Percentiles rank a stretch among this genome's conserved stretches.
Conservation (phyloP, 2,113 vertebrate species). For the Xiphorhynchus elegans region DNA sequence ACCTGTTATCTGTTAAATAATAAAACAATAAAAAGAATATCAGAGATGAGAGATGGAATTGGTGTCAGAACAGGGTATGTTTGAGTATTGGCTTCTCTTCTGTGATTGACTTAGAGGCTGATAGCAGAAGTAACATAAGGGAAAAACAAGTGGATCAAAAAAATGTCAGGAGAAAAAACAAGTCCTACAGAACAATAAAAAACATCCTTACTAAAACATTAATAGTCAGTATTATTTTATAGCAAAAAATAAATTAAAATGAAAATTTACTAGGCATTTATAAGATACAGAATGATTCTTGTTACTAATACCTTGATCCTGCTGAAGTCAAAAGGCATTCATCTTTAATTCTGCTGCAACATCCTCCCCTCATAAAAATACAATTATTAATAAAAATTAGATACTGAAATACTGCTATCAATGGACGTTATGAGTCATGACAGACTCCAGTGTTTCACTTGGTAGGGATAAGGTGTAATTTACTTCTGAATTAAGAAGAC, state of each 20-base stretch:
- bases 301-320: neutral
- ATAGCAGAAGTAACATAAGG: conserved; percentile 28
- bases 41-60: neutral
- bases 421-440: neutral
- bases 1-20: neutral
- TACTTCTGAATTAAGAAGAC: neutral
- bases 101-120: neutral
- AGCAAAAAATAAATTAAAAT: neutral
- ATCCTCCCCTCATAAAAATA: neutral
- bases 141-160: conserved; percentile 18
- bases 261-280: neutral
- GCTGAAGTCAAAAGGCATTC: neutral
- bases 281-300: neutral
- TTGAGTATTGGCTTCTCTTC: neutral
- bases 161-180: neutral
- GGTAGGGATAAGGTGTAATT: neutral
- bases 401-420: neutral
- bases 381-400: neutral
- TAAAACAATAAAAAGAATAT: neutral
- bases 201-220: neutral
- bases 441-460: neutral
- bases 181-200: neutral
- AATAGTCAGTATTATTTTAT: neutral
- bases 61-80: neutral
- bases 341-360: neutral